Evolutionary conservation across 2,797 vertebrate genomes (phyloP).

Genomic region (Phoxinus dragarum): DNA sequence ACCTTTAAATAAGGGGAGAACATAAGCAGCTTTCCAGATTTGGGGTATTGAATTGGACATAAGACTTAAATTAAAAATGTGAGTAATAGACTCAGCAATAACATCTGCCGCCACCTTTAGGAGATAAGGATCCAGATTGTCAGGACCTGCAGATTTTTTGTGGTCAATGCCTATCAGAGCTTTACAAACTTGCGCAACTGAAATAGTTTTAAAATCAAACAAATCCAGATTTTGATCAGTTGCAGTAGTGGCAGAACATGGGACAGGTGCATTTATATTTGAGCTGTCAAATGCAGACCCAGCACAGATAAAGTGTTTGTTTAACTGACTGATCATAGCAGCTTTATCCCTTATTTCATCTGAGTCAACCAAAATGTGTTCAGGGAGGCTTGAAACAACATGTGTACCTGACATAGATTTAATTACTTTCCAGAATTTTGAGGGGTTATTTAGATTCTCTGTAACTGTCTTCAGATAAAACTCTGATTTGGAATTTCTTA

Average conservation of each 20-base stretch:
- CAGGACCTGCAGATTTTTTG: not conserved
- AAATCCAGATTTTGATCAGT: not conserved
- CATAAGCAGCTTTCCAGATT: not conserved
- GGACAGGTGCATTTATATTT: not conserved
- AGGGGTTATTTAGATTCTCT: too few relatives aligned
- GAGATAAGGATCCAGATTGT: constrained; percentile 6
- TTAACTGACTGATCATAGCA: not conserved
- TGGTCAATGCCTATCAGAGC: not conserved
- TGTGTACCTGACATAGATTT: not conserved
- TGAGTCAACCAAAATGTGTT: not conserved
- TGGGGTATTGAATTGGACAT: not conserved
- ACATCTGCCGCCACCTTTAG: not conserved
- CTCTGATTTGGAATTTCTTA: too few relatives aligned
- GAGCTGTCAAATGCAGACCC: not conserved
- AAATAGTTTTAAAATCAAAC: not conserved
- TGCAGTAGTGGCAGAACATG: not conserved
- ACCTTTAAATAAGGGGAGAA: not conserved
- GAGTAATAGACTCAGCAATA: not conserved
- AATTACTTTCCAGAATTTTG: not conserved
- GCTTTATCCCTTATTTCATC: not conserved
- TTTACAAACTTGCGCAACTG: not conserved
- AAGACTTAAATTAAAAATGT: not conserved
- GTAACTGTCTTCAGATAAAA: too few relatives aligned
- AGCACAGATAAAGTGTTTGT: not conserved
- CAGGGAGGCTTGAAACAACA: not conserved